phyloP scores from a whole-genome alignment of 2,888 invertebrate genomes.

The Horisme vitalbata region DNA sequence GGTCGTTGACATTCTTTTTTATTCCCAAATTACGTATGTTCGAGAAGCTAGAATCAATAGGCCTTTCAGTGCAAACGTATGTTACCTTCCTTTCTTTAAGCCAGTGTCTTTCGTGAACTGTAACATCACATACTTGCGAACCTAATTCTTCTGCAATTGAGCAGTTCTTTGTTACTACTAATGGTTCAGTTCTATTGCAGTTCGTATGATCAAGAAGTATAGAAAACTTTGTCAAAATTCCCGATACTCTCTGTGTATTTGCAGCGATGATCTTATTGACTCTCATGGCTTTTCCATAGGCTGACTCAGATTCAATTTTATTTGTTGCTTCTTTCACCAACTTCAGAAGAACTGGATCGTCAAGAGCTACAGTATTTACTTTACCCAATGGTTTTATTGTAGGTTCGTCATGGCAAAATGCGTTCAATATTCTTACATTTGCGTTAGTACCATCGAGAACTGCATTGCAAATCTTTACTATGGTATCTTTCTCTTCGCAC shows the following conservation, averaged over 20 bases:
- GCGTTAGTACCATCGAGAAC: constrained; percentile 68
- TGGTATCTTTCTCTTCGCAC: constrained; percentile 53
- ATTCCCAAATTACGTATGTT: constrained; percentile 29
- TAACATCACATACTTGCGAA: constrained; percentile 58
- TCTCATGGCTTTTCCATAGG: constrained; percentile 46
- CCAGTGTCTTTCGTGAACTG: constrained; percentile 51
- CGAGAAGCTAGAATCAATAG: constrained; percentile 49
- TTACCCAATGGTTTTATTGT: constrained; percentile 38
- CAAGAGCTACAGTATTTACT: constrained; percentile 40
- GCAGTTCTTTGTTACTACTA: constrained; percentile 50
- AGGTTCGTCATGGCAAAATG: constrained; percentile 71
- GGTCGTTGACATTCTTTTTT: constrained; percentile 42
- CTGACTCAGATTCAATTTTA: constrained; percentile 58
- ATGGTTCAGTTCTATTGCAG: constrained; percentile 52
- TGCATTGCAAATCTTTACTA: constrained; percentile 79
- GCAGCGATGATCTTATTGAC: constrained; percentile 55
- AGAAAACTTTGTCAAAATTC: constrained; percentile 56
- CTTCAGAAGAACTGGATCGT: constrained; percentile 53
- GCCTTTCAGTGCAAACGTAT: constrained; percentile 54
- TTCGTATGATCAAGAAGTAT: constrained; percentile 52
- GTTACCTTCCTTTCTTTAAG: constrained; percentile 52
- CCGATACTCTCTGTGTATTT: constrained; percentile 49
- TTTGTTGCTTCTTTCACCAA: constrained; percentile 47
- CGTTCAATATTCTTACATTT: constrained; percentile 70
- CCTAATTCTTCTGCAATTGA: constrained; percentile 47